A percentile compares a stretch with the other conserved stretches of the same genome.
These are phyloP conservation scores for Himalopsyche phryganea DNA, from an alignment of 1,140 invertebrate genomes.

Conservation along the genomic window DNA sequence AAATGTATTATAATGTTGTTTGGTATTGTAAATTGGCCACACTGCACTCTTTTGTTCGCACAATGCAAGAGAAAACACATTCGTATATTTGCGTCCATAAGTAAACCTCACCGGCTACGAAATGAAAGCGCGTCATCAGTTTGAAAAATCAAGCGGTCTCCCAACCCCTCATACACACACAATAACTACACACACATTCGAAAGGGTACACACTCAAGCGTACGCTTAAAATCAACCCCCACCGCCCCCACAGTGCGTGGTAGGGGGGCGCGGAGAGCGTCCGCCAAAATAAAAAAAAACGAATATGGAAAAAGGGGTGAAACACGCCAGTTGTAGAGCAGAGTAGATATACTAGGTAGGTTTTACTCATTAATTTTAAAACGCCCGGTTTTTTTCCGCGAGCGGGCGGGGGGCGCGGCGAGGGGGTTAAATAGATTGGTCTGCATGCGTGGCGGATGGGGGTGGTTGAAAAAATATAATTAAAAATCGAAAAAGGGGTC, in stretches of 20 bases:
- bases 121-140: constrained; percentile 58
- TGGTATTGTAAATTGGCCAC: not conserved
- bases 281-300: constrained; percentile 31
- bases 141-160: constrained; percentile 58
- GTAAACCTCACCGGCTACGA: constrained; percentile 45
- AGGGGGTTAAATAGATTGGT: constrained; percentile 55
- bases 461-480: constrained; percentile 34
- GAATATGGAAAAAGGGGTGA: constrained; percentile 34
- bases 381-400: constrained; percentile 48
- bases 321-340: constrained; percentile 24
- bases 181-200: constrained; percentile 12
- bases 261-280: constrained; percentile 10
- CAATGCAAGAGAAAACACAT: constrained; percentile 14
- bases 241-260: constrained; percentile 10
- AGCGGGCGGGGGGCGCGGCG: constrained; percentile 37
- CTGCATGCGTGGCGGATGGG: constrained; percentile 46
- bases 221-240: constrained; percentile 9
- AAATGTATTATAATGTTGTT: not conserved
- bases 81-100: constrained; percentile 33
- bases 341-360: constrained; percentile 26
- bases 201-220: not conserved
- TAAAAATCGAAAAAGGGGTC: constrained; percentile 36
- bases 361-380: constrained; percentile 59
- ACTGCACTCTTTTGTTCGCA: not conserved
- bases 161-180: constrained; percentile 27